Evolutionary conservation across 2,888 invertebrate genomes (phyloP).

Genomic region (Phanerotoma sp.): DNA sequence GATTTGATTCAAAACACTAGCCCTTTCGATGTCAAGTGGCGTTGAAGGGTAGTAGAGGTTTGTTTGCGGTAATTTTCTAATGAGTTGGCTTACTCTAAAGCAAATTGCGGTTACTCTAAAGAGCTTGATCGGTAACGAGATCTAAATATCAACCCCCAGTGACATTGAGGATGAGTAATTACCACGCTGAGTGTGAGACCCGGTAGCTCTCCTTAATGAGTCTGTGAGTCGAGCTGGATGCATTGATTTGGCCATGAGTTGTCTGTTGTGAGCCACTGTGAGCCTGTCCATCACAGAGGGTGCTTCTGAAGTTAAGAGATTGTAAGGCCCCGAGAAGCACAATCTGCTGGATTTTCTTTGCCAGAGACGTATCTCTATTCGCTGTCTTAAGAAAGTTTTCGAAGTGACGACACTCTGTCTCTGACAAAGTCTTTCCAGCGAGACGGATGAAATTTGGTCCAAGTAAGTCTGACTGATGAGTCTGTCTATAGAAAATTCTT

Average conservation of each 20-base stretch:
- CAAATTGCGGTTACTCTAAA: too few relatives aligned
- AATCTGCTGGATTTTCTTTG: conserved; percentile 3
- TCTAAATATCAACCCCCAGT: too few relatives aligned
- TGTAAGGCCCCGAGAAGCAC: conserved; percentile 3
- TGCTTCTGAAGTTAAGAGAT: not conserved
- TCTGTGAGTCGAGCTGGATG: not conserved
- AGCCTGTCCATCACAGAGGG: conserved; percentile 16
- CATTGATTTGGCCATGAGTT: not conserved
- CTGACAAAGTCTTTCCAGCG: conserved; percentile 34
- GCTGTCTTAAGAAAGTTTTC: conserved; percentile 18
- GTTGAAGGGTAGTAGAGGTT: too few relatives aligned
- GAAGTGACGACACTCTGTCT: conserved; percentile 36
- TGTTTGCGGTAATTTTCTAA: too few relatives aligned
- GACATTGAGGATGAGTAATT: not conserved
- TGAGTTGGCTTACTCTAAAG: too few relatives aligned
- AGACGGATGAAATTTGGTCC: conserved; percentile 33
- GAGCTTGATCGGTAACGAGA: too few relatives aligned
- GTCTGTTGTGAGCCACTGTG: not conserved
- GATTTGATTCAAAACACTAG: conserved; percentile 10
- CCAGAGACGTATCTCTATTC: conserved; percentile 1
- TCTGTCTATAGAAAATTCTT: conserved; percentile 26
- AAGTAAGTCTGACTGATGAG: conserved; percentile 22
- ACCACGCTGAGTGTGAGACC: not conserved
- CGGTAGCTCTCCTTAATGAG: not conserved
- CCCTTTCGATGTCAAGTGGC: too few relatives aligned